Evolutionary conservation across 92 coral and sea anemone species (phyloP), one percentile per base, ranked within the genome.

Genomic region (Palythoa heliodiscus): DNA sequence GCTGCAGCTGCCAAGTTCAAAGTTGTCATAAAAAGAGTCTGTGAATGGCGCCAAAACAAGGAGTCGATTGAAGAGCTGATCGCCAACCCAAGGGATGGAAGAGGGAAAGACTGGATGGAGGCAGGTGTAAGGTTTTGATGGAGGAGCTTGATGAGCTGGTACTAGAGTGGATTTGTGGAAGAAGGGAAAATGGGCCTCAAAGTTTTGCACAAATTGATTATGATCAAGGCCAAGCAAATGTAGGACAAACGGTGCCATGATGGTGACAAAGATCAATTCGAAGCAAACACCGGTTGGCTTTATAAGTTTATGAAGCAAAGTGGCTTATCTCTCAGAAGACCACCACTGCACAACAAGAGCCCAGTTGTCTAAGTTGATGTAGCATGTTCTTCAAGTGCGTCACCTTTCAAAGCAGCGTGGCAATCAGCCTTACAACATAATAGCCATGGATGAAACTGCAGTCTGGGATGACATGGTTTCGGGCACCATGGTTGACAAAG

Each of bases 381-480:
- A 87, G 15, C 74, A 89, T 55, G 82, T 75, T 70, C 86, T 86
- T 63, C 85, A 89, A 52, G 89, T 85, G n/a, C 66, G 83, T 61
- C 14, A 83, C 8, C 89, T 89, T 70, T 73, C 84, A 17, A 75
- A 76, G 78, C 71, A 37, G 78, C 72, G 38, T 70, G 48, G 52
- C 19, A 76, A 83, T 83, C 86, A 77, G 35, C 69, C 83, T 73
- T 64, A 16, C 53, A 73, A 81, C 43, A 89, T 85, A 37, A 76
- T 83, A 84, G 85, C 86, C 78, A 88, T 83, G 86, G 84, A 83
- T 43, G 0, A 43, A 5, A 82, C 83, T 69, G 86, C 76, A 71
- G 90, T 82, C 47, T 87, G 82, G 90, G 83, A 87, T 87, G 90
- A 87, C 48, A 87, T 84, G 86, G 88, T 88, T 66, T 84, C 84